These are phyloP conservation scores for Caenorhabditis sp. DNA, from an alignment of 2,888 invertebrate species.

Conservation along the genomic window DNA sequence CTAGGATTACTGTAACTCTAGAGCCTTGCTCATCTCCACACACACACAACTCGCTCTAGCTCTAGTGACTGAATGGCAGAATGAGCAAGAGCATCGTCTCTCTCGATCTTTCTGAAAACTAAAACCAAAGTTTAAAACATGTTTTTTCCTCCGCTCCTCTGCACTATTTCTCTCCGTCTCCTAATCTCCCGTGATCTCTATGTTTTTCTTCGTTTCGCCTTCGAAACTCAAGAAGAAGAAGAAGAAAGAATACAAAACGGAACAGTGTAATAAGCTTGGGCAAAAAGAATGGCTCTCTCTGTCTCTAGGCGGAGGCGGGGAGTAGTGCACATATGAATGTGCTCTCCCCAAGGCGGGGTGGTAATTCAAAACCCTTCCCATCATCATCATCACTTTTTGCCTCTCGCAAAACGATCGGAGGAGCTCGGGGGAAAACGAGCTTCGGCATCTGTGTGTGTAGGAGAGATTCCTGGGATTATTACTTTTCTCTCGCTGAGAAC, in stretches of 20 bases:
- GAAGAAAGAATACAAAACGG: background rate
- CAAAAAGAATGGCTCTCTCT: conserved; percentile 14
- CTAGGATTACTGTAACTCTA: background rate
- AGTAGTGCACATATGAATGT: conserved; percentile 18
- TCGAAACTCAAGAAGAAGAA: too few relatives aligned
- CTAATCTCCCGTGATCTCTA: background rate
- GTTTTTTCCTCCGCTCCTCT: conserved; percentile 11
- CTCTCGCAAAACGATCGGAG: background rate
- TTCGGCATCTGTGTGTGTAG: conserved; percentile 29
- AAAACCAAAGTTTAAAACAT: conserved; percentile 55
- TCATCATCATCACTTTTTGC: conserved; percentile 39
- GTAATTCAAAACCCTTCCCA: conserved; percentile 47
- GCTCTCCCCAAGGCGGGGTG: conserved; percentile 5
- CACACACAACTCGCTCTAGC: background rate
- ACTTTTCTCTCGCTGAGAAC: too few relatives aligned
- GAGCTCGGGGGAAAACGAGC: background rate
- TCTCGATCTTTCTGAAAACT: conserved; percentile 36
- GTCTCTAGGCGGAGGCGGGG: conserved; percentile 25
- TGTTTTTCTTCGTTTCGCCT: background rate
- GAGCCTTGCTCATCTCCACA: too few relatives aligned
- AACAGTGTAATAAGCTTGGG: conserved; percentile 33
- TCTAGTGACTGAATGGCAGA: conserved; percentile 1
- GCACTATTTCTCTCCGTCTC: conserved; percentile 5
- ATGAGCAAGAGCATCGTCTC: background rate
- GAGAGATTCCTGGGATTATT: background rate